Conservation (phyloP, 1,140 invertebrate genomes). For the Temnothorax curvispinosus region DNA sequence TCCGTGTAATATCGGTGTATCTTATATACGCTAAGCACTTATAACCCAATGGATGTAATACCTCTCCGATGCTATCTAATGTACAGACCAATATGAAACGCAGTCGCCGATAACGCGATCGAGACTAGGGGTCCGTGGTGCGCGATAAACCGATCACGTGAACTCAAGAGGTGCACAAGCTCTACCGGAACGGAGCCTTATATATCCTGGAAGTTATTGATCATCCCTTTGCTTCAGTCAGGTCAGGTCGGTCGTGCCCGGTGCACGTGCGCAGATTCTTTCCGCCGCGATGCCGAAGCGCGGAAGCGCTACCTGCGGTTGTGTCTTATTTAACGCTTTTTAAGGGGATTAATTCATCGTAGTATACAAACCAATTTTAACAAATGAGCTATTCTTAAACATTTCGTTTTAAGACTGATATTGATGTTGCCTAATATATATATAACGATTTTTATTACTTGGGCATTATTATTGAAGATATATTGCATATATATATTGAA, state of each 20-base stretch:
- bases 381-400: background rate
- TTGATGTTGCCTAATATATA: background rate
- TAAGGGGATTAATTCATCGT: background rate
- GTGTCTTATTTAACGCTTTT: background rate
- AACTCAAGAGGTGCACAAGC: slow-evolving; percentile 68
- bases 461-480: background rate
- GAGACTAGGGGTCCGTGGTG: slow-evolving; percentile 46
- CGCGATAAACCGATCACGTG: slow-evolving; percentile 69
- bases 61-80: slow-evolving; percentile 63
- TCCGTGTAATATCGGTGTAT: slow-evolving; percentile 30
- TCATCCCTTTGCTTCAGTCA: slow-evolving; percentile 54
- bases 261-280: slow-evolving; percentile 70
- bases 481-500: background rate
- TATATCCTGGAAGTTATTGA: slow-evolving; percentile 79
- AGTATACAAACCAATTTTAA: background rate
- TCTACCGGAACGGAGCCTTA: slow-evolving; percentile 72
- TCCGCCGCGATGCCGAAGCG: slow-evolving; percentile 34
- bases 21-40: slow-evolving; percentile 65
- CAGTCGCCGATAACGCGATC: slow-evolving; percentile 68
- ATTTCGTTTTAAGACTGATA: background rate
- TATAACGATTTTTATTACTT: background rate
- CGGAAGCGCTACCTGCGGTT: background rate
- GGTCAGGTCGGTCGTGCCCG: slow-evolving; percentile 47
- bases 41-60: slow-evolving; percentile 62
- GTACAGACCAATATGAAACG: slow-evolving; percentile 56